Base-by-base conservation (phyloP, 2,888 invertebrate genomes). In the Tachina lurida region DNA sequence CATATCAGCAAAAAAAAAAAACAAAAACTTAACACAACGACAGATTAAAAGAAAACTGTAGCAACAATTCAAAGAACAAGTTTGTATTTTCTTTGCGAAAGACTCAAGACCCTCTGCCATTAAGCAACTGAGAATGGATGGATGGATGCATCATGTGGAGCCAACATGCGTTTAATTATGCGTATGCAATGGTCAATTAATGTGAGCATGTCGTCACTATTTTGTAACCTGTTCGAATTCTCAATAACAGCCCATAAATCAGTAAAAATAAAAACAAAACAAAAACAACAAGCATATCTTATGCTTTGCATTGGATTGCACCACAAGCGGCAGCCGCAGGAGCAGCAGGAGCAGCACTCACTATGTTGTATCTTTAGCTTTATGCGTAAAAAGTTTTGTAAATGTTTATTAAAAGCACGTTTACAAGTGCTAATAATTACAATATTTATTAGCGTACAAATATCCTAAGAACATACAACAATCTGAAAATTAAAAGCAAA, bases 151-250 rank as follows among this genome's bases (percentile, higher is more conserved):
- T 73, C 79, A 83, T 86, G 83, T 83, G 86, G 86, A 86, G 86
- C 80, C 83, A 84, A 84, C 86, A 87, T 84, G 87, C 87, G 83
- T 86, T 87, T 87, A 87, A 87, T 87, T 87, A 87, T 87, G 87
- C 87, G 87, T 86, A 86, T 87, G 86, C 84, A 84, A 84, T 84
- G 86, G 71, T 67, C 84, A 81, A 79, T 84, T 85, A 85, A 87
- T 85, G 84, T 79, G 83, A 83, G 86, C 86, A 83, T 84, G 78
- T 86, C 86, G 86, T 83, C 86, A 86, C 86, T 86, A 83, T 86
- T 86, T 86, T 86, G 86, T 86, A 80, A 76, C 79, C 86, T 76
- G 81, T 83, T 76, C 76, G 75, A 68, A 83, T 86, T 76, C 75
- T 63, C 71, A 60, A 80, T 68, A 83, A 80, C 76, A 76, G 76